Evolutionary conservation across 2,113 vertebrate species (phyloP), one percentile per base, ranked within the genome.

Genomic region (Elaphurus davidianus): DNA sequence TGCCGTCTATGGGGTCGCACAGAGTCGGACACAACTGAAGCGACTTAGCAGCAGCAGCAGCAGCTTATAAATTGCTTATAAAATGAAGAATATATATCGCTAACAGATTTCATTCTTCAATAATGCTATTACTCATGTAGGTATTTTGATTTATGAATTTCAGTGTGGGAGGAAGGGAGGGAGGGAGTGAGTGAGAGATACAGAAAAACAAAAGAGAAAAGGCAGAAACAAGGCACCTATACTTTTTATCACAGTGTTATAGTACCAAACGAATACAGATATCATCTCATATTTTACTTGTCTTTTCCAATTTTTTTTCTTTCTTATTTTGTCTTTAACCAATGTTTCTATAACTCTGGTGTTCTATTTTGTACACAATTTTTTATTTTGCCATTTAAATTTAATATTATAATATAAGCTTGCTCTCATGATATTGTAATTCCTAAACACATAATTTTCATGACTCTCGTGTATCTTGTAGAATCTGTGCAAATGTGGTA

Each of bases 371-470:
- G 4, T 45, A 47, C 2, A 67, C 0, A 47, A 23, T 27, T 79
- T 62, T 64, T 4, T 13, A 67, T 43, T 28, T 0, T 60, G 3
- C 3, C 76, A 27, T 57, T 96, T 40, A 92, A 45, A 30, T 67
- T 43, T 89, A 87, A 62, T 45, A 59, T 50, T 57, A 90, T 28
- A 92, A 59, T 30, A 36, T 2, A 30, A 81, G 1, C 11, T 76
- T 83, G 0, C 92, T 89, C 15, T 86, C 11, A 14, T 21, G 12
- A 15, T 23, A 78, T 33, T 88, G 12, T 16, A 76, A n/a, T 90
- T 87, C 5, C 30, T 87, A 7, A 92, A 83, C 90, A 84, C 6
- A 50, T 14, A 33, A 47, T 67, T 88, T 94, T 87, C 59, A 43
- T 45, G 21, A 11, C 15, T 76, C 1, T 40, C 57, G 14, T 76